Conservation (phyloP, 2,797 vertebrate species). For the Anabas testudineus region DNA sequence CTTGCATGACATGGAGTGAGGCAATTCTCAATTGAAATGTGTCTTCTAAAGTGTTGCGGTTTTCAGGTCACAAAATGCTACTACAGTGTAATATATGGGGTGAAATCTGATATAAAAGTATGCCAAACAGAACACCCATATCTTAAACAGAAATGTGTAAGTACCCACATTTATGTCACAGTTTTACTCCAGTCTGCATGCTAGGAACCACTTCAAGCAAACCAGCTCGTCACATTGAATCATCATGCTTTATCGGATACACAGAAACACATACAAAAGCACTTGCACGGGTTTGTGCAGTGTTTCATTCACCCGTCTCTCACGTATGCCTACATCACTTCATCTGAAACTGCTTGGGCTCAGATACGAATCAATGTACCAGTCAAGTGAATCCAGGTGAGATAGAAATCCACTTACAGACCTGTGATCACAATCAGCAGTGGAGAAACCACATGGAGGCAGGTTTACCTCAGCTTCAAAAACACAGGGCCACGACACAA, state of each 20-base stretch:
- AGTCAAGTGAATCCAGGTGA: slow-evolving; percentile 75
- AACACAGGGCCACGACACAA: slow-evolving; percentile 51
- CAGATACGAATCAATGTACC: slow-evolving; percentile 72
- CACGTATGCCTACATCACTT: slow-evolving; percentile 22
- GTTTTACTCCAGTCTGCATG: not conserved
- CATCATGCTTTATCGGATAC: slow-evolving; percentile 18
- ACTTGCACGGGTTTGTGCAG: not conserved
- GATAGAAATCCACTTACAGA: slow-evolving; percentile 76
- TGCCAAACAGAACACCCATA: not conserved
- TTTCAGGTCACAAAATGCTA: slow-evolving; percentile 3
- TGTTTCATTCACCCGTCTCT: slow-evolving; percentile 36
- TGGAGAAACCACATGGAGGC: slow-evolving; percentile 51
- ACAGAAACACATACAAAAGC: slow-evolving; percentile 2
- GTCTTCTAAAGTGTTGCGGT: not conserved
- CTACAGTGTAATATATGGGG: too few relatives aligned
- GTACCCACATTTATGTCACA: not conserved
- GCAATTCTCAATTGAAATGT: not conserved
- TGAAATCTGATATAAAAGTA: too few relatives aligned
- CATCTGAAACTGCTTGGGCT: slow-evolving; percentile 42
- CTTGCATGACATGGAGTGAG: not conserved
- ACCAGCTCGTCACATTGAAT: slow-evolving; percentile 7
- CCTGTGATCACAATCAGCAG: slow-evolving; percentile 74
- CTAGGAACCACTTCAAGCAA: not conserved
- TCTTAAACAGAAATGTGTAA: slow-evolving; percentile 1
- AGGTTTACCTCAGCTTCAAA: slow-evolving; percentile 66